phyloP scores from a whole-genome alignment of 2,113 vertebrate species.

The Nibea coibor region DNA sequence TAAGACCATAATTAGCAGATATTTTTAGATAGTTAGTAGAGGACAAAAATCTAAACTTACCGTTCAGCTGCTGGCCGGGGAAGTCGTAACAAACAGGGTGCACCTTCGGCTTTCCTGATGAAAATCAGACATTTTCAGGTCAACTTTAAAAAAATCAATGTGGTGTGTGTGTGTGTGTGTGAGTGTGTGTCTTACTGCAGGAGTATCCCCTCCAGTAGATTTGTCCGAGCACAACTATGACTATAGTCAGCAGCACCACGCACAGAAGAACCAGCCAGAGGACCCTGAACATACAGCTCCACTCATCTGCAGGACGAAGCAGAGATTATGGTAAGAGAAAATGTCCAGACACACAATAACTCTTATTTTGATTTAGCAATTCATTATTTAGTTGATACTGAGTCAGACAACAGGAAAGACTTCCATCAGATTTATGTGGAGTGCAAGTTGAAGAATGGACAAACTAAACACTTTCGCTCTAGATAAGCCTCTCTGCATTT shows the following conservation, averaged over 20 bases:
- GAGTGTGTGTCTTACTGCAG: constrained; percentile 51
- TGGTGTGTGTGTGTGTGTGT: neutral
- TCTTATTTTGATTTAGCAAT: neutral
- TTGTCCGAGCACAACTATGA: constrained; percentile 38
- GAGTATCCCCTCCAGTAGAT: constrained; percentile 12
- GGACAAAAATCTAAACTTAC: constrained; percentile 29
- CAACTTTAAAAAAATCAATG: neutral
- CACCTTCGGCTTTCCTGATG: constrained; percentile 41
- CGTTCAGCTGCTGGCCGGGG: constrained; percentile 28
- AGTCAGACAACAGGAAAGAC: neutral
- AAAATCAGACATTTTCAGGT: constrained; percentile 2
- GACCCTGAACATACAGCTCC: constrained; percentile 53
- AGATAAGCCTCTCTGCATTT: too few relatives aligned
- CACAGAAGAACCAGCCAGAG: constrained; percentile 72
- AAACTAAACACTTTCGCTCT: too few relatives aligned
- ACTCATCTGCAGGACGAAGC: constrained; percentile 52
- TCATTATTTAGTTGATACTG: neutral
- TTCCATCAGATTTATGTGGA: neutral
- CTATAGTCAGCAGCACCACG: constrained; percentile 57
- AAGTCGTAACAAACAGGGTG: neutral
- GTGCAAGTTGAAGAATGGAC: neutral
- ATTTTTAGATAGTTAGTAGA: neutral
- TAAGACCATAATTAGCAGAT: too few relatives aligned
- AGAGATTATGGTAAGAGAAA: neutral
- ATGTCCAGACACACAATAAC: neutral